These are phyloP conservation scores for Clavelina lepadiformis DNA, from an alignment of 23 tunicate genomes.

Conservation along the genomic window DNA sequence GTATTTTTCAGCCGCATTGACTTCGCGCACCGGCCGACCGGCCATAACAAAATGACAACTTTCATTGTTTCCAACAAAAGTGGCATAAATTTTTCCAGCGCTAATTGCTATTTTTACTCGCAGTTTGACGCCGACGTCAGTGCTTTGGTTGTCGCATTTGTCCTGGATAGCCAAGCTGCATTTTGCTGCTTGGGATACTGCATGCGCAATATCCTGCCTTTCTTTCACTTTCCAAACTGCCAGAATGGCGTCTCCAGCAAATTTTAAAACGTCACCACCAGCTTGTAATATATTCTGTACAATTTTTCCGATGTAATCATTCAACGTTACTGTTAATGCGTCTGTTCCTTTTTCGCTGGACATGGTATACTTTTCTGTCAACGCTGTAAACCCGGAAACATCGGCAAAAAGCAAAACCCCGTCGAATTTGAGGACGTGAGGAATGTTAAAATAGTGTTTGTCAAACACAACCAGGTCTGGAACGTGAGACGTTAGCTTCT, in stretches of 20 bases:
- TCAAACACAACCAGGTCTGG: conserved; percentile 89
- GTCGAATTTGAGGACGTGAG: conserved; percentile 69
- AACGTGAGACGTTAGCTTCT: conserved; percentile 59
- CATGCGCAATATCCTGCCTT: conserved; percentile 51
- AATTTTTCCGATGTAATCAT: conserved; percentile 87
- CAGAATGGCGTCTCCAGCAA: conserved; percentile 98
- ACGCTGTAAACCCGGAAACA: conserved; percentile 95
- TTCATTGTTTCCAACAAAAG: conserved; percentile 84
- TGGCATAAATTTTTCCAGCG: conserved; percentile 89
- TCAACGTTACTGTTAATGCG: conserved; percentile 82
- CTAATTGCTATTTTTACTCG: conserved; percentile 96
- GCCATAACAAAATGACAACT: conserved; percentile 88
- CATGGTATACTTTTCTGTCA: conserved; percentile 87
- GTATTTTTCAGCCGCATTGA: conserved; percentile 96
- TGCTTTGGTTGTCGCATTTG: conserved; percentile 84
- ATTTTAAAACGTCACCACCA: conserved; percentile 93
- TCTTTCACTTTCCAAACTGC: conserved; percentile 92
- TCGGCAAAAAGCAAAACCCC: conserved; percentile 98
- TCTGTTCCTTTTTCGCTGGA: conserved; percentile 87
- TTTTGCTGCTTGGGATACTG: conserved; percentile 75
- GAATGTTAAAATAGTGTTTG: conserved; percentile 48
- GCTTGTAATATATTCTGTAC: conserved; percentile 63
- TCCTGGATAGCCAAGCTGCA: conserved; percentile 81
- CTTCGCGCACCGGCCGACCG: conserved; percentile 93
- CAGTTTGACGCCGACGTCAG: conserved; percentile 95